Conservation (phyloP, 2,888 invertebrate species). For the Dasysyrphus albostriatus region DNA sequence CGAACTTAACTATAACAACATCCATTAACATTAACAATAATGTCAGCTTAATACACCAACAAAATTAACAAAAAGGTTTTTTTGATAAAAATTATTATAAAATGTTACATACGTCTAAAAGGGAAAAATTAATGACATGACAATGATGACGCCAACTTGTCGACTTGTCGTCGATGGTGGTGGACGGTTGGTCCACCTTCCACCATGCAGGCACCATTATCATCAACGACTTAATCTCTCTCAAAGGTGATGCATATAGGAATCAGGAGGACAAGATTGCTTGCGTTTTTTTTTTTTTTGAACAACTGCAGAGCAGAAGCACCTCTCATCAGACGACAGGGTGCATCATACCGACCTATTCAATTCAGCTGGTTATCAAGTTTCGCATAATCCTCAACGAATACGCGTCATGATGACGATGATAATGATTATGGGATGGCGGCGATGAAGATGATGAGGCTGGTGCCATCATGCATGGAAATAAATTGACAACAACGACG, state of each 20-base stretch:
- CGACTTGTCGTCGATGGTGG: background rate
- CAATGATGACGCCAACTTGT: constrained; percentile 5
- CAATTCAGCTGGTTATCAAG: background rate
- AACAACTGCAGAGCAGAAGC: background rate
- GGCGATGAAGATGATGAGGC: background rate
- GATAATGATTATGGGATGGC: background rate
- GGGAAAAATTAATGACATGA: constrained; percentile 1
- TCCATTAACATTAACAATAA: constrained; percentile 39
- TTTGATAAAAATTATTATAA: constrained; percentile 11
- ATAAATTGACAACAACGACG: background rate
- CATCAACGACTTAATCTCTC: background rate
- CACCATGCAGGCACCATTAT: background rate
- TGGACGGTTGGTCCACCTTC: background rate
- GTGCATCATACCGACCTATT: background rate
- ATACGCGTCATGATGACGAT: background rate
- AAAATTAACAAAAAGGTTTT: constrained; percentile 8
- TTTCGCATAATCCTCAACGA: constrained; percentile 1
- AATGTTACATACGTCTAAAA: background rate
- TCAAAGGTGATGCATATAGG: background rate
- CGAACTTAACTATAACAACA: constrained; percentile 50
- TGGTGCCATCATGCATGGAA: background rate
- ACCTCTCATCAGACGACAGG: background rate
- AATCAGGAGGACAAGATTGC: background rate
- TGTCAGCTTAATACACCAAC: constrained; percentile 48
- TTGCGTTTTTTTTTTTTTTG: background rate